These are phyloP conservation scores for Nineta flava DNA, from an alignment of 2,888 invertebrate genomes.

Conservation along the genomic window DNA sequence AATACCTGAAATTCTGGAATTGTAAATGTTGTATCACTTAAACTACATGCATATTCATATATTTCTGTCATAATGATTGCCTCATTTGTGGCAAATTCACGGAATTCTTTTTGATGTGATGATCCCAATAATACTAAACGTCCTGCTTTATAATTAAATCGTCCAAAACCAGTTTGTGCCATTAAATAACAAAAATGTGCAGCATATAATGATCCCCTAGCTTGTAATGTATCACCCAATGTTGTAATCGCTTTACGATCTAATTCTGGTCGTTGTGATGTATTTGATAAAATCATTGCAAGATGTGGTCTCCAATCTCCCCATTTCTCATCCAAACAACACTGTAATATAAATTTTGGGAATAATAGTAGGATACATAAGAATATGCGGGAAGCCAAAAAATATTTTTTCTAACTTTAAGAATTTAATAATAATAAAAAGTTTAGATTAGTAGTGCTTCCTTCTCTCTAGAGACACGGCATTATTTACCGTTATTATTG, in stretches of 20 bases:
- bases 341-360: constrained; percentile 31
- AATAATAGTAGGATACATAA: not conserved
- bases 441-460: too few species aligned
- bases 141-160: constrained; percentile 30
- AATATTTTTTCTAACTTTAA: not conserved
- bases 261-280: constrained; percentile 55
- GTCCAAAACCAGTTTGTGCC: constrained; percentile 43
- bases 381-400: not conserved
- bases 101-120: constrained; percentile 44
- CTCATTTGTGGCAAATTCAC: constrained; percentile 57
- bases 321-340: constrained; percentile 56
- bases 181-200: constrained; percentile 95
- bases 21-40: constrained; percentile 56
- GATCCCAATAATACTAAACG: constrained; percentile 72
- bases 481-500: too few species aligned
- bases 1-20: constrained; percentile 63
- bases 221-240: constrained; percentile 52
- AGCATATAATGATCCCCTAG: constrained; percentile 69
- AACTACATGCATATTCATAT: constrained; percentile 80
- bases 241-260: constrained; percentile 63
- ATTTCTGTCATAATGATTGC: constrained; percentile 91
- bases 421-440: not conserved
- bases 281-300: constrained; percentile 86
- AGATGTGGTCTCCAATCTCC: constrained; percentile 94
- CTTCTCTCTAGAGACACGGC: too few species aligned